Evolutionary conservation across 2,113 vertebrate species (phyloP), one percentile per base, ranked within the genome.

Genomic region (Pygoscelis antarcticus): DNA sequence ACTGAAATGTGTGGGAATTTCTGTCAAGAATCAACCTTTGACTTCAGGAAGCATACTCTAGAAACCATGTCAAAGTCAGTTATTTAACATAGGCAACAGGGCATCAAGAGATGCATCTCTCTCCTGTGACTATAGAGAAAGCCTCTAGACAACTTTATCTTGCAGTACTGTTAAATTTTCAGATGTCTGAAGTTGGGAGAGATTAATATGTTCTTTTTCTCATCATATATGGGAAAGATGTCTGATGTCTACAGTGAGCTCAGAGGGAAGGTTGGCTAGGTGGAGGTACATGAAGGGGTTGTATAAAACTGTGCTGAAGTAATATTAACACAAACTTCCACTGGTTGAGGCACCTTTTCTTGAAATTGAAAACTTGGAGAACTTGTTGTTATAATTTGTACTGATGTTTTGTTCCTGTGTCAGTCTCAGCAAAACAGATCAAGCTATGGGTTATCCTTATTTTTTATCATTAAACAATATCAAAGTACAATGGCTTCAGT

Each of bases 51-150:
- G 7, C 4, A 7, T 42, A 32, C 16, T 57, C 10, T 32, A 38
- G 38, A 36, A 95, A 29, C 15, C 6, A 5, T 20, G 8, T 57
- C 15, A 42, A 85, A 75, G 6, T 19, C 22, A 2, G 5, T 69
- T 77, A 57, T 58, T 83, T 89, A 26, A 61, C 49, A 57, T 10
- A 12, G 1, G 20, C 1, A 1, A 12, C 23, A 57, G 40, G 25
- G 4, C 1, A 0, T 54, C 23, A 60, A 16, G 77, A 74, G 21
- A 17, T n/a, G 4, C 2, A 13, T 46, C 19, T 66, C 8, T 68
- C 13, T 83, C 9, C 11, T 91, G 46, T 65, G 16, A 20, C 19
- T 60, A 7, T 46, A 68, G 29, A 38, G 78, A 36, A 62, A 71
- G 8, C 40, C 16, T 79, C 14, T 58, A 30, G 21, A 51, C 2